A percentile compares a stretch with the other conserved stretches of the same genome.
phyloP scores from a whole-genome alignment of 2,888 invertebrate genomes.

The Agrotis puta region DNA sequence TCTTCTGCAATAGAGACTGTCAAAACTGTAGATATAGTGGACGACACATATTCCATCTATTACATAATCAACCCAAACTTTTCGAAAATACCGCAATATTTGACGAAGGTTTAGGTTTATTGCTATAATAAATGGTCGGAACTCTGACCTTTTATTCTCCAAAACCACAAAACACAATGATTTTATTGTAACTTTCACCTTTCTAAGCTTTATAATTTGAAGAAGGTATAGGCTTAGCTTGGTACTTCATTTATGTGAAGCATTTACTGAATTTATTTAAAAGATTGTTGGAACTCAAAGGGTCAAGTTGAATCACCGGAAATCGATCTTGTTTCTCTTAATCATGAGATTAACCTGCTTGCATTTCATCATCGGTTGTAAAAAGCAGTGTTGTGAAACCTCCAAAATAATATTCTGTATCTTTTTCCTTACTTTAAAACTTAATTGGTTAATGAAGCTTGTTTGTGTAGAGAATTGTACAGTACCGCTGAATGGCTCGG shows the following conservation, averaged over 20 bases:
- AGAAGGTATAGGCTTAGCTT: slow-evolving; percentile 24
- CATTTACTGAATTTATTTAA: slow-evolving; percentile 24
- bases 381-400: slow-evolving; percentile 26
- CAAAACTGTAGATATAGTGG: too few relatives aligned
- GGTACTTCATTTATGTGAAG: slow-evolving; percentile 25
- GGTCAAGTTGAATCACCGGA: slow-evolving; percentile 19
- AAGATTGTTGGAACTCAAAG: slow-evolving; percentile 7
- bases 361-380: not conserved
- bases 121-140: slow-evolving; percentile 30
- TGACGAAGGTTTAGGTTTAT: slow-evolving; percentile 31
- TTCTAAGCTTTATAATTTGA: slow-evolving; percentile 38
- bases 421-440: not conserved
- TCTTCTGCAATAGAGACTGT: too few relatives aligned
- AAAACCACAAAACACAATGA: slow-evolving; percentile 44
- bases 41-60: not conserved
- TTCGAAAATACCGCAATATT: slow-evolving; percentile 25
- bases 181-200: slow-evolving; percentile 52
- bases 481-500: slow-evolving; percentile 71
- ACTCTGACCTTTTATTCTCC: slow-evolving; percentile 45
- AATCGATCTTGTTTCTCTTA: slow-evolving; percentile 36
- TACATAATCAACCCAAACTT: slow-evolving; percentile 14
- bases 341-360: slow-evolving; percentile 25
- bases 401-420: not conserved
- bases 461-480: slow-evolving; percentile 82
- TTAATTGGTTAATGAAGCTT: not conserved